These are phyloP conservation scores for Psittacara wagleri DNA, from an alignment of 2,113 vertebrate genomes.

Conservation along the genomic window DNA sequence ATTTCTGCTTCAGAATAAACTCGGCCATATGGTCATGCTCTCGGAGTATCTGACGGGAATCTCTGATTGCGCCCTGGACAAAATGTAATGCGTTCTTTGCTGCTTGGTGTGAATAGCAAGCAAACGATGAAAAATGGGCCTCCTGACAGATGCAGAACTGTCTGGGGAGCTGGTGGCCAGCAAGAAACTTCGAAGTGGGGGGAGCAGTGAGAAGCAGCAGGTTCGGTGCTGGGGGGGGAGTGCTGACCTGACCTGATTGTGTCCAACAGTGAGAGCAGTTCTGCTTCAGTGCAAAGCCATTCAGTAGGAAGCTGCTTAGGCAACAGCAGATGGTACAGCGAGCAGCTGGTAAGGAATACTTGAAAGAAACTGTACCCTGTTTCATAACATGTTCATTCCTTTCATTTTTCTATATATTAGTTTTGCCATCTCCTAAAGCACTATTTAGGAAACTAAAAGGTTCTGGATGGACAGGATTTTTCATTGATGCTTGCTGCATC, in stretches of 20 bases:
- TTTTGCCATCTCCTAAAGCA: not conserved
- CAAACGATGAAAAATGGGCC: constrained; percentile 21
- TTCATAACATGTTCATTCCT: constrained; percentile 36
- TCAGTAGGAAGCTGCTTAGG: constrained; percentile 71
- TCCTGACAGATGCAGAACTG: constrained; percentile 32
- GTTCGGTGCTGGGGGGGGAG: constrained; percentile 39
- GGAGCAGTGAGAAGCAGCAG: constrained; percentile 56
- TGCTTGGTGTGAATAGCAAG: not conserved
- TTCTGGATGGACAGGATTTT: not conserved
- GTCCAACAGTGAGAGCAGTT: constrained; percentile 71
- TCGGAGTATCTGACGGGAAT: not conserved
- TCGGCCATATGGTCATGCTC: not conserved
- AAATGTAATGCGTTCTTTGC: not conserved
- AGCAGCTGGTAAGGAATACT: constrained; percentile 70
- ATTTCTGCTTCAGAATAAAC: not conserved
- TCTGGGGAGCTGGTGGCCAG: constrained; percentile 58
- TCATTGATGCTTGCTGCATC: not conserved
- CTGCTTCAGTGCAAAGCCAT: constrained; percentile 72
- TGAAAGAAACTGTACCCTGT: constrained; percentile 37
- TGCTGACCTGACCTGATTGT: constrained; percentile 77
- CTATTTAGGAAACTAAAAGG: not conserved
- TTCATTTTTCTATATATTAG: not conserved
- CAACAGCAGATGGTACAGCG: constrained; percentile 76
- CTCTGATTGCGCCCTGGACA: not conserved
- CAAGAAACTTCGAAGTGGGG: constrained; percentile 35